Evolutionary conservation across 2,797 vertebrate genomes (phyloP), one percentile per base, ranked within the genome.

Genomic region (Babyrousa celebensis): DNA sequence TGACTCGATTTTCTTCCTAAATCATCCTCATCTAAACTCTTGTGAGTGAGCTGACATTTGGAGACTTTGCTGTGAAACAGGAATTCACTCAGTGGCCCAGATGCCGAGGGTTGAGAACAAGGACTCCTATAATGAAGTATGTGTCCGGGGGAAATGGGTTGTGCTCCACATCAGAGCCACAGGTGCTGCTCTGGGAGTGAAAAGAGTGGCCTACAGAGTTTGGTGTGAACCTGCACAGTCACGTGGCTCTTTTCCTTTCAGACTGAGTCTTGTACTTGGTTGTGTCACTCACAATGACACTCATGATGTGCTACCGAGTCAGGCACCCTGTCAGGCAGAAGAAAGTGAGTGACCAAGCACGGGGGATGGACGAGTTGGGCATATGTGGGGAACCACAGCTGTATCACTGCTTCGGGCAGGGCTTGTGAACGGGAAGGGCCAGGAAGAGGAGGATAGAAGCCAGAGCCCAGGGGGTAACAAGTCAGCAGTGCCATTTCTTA

Each of bases 301-400:
- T 16, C 52, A 36, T 82, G 56, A 60, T 54, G 48, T 72, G 7
- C 62, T 36, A 2, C 11, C 68, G 17, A 75, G 58, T 29, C 43
- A 21, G 54, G 60, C 62, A 63, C 52, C 80, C 25, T 89, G 23
- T 63, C 3, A 21, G 16, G 43, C 12, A 75, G 17, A 40, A 60
- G 89, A 77, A 84, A 21, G 5, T 23, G 25, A 85, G 20, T 14
- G 27, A 21, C 25, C 3, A 70, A 62, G 23, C n/a, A 12, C 0
- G n/a, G 43, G 43, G 63, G 20, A 1, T 43, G 40, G 27, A 15
- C 60, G 11, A n/a, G n/a, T 6, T 10, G 62, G 56, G n/a, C 5
- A 15, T 18, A 0, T 1, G 0, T 9, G 8, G 36, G 43, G 23
- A 63, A 12, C 27, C 23, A 21, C 8, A 16, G 74, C 36, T 32